These are phyloP conservation scores for Macrotis lagotis DNA, from an alignment of 2,113 vertebrate species.

Conservation along the genomic window DNA sequence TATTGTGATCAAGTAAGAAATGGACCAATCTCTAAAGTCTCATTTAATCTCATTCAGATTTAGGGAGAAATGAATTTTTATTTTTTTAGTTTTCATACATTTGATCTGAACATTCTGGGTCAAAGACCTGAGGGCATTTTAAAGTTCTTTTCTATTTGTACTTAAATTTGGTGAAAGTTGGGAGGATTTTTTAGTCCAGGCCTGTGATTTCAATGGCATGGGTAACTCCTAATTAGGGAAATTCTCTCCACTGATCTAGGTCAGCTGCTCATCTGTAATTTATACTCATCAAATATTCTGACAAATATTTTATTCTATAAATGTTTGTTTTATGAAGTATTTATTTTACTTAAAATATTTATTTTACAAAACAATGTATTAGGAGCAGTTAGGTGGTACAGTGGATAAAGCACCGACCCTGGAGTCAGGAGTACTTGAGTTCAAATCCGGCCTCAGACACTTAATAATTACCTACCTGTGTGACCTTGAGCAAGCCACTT, in stretches of 20 bases:
- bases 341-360: too few species aligned
- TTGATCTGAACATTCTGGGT: not conserved
- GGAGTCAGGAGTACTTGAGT: too few species aligned
- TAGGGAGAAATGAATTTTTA: slow-evolving; percentile 9
- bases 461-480: too few species aligned
- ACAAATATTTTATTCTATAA: too few species aligned
- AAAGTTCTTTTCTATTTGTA: not conserved
- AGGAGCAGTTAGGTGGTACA: too few species aligned
- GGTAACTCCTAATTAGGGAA: not conserved
- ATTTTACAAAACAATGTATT: too few species aligned
- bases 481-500: too few species aligned
- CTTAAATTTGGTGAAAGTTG: not conserved
- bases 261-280: not conserved
- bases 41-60: slow-evolving; percentile 26
- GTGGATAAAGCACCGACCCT: too few species aligned
- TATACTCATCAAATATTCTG: not conserved
- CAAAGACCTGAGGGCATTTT: not conserved
- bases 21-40: not conserved
- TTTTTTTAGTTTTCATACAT: slow-evolving; percentile 19
- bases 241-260: not conserved
- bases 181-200: not conserved
- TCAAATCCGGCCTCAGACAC: too few species aligned
- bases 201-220: not conserved
- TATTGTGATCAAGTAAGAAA: not conserved
- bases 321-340: too few species aligned